A percentile compares a stretch with the other conserved stretches of the same genome.
Conservation (phyloP, 2,797 vertebrate genomes). For the Aratinga solstitialis region DNA sequence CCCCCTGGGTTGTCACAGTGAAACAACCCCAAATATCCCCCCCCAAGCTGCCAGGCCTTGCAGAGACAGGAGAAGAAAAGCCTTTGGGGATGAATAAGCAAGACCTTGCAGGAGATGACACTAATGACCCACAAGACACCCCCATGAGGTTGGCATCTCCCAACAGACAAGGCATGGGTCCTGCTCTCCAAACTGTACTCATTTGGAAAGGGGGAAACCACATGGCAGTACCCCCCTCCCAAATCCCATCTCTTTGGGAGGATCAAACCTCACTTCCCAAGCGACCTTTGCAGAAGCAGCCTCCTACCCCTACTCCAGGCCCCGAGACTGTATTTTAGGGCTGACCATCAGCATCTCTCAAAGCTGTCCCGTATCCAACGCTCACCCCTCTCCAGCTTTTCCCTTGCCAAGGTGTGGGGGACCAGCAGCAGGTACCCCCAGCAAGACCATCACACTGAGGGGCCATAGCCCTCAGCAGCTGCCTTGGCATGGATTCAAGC, state of each 20-base stretch:
- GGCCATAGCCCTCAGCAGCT: slow-evolving; percentile 27
- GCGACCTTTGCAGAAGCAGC: neutral
- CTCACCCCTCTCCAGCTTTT: neutral
- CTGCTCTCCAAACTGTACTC: neutral
- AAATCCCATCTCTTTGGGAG: neutral
- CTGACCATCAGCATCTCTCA: neutral
- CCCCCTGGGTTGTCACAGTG: neutral
- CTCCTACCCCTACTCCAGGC: neutral
- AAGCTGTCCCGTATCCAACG: fast-evolving
- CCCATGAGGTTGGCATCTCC: fast-evolving
- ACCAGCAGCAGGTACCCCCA: neutral
- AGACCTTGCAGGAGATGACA: neutral
- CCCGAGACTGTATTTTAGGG: fast-evolving
- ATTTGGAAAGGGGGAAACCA: neutral
- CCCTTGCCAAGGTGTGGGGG: fast-evolving
- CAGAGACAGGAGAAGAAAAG: neutral
- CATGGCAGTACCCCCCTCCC: fast-evolving
- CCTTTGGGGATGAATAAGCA: neutral
- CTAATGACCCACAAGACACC: neutral
- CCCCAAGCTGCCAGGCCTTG: neutral
- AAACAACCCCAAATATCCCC: neutral
- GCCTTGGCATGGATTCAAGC: slow-evolving; percentile 50
- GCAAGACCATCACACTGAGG: neutral
- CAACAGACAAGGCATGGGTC: neutral
- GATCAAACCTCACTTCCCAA: neutral